Conservation (phyloP, 1,140 invertebrate species). For the Dendroctonus ponderosae region DNA sequence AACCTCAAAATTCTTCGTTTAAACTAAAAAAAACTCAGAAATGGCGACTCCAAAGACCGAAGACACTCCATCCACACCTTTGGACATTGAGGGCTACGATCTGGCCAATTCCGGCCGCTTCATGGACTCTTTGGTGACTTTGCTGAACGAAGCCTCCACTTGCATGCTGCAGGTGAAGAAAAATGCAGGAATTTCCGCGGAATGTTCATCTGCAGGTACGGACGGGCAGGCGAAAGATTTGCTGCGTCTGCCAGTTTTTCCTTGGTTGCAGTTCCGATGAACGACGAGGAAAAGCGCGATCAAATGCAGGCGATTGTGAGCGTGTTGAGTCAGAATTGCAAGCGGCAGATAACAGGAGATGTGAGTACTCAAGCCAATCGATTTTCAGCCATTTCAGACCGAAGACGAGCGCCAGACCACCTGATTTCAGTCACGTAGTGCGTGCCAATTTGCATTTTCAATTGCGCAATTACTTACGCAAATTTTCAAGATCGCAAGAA, state of each 20-base stretch:
- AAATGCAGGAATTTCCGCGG: neutral
- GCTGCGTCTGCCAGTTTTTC: neutral
- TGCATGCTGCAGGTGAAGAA: constrained; percentile 11
- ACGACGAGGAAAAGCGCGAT: constrained; percentile 14
- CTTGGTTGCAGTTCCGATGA: constrained; percentile 13
- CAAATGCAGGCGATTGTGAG: neutral
- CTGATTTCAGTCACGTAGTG: too few species aligned
- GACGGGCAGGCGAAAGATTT: neutral
- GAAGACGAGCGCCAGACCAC: too few species aligned
- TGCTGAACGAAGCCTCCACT: constrained; percentile 11
- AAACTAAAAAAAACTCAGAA: neutral
- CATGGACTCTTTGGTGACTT: constrained; percentile 20
- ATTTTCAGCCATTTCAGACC: too few species aligned
- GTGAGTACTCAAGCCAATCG: too few species aligned
- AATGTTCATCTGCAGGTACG: constrained; percentile 5
- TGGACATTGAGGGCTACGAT: neutral
- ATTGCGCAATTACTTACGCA: too few species aligned
- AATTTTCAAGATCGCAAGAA: too few species aligned
- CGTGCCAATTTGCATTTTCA: neutral
- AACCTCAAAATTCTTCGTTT: neutral
- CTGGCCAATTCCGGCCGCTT: constrained; percentile 1
- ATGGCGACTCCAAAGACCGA: neutral
- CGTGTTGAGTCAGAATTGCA: neutral
- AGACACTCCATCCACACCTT: neutral
- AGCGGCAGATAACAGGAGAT: neutral